Conservation (phyloP, 2,113 vertebrate genomes). For the Onychostruthus taczanowskii region DNA sequence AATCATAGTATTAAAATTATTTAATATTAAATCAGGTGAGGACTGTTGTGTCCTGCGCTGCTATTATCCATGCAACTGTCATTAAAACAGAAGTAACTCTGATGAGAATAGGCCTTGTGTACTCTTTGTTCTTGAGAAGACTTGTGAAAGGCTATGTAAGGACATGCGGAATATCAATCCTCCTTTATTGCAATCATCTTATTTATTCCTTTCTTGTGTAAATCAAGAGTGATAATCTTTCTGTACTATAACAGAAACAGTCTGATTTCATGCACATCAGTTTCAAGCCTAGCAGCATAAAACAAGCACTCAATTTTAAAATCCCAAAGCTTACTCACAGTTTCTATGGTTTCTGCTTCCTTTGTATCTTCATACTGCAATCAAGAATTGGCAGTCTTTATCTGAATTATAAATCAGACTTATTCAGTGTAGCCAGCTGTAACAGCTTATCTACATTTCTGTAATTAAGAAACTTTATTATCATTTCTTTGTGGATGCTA, state of each 20-base stretch:
- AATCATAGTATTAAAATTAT: not conserved
- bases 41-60: not conserved
- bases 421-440: constrained; percentile 15
- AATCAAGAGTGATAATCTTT: not conserved
- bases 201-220: not conserved
- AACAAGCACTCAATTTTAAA: not conserved
- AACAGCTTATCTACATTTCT: not conserved
- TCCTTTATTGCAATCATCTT: not conserved
- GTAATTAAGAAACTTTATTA: constrained; percentile 24
- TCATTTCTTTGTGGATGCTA: not conserved
- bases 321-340: not conserved
- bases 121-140: not conserved
- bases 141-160: not conserved
- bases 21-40: not conserved
- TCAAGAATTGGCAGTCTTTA: not conserved
- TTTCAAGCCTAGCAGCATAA: not conserved
- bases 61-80: not conserved
- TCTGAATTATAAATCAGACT: constrained; percentile 33
- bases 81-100: not conserved
- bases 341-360: not conserved
- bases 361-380: constrained; percentile 9
- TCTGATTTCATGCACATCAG: not conserved
- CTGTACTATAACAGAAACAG: not conserved
- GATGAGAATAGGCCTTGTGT: not conserved
- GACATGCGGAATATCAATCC: not conserved